Evolutionary conservation across 2,797 vertebrate species (phyloP).

Genomic region (Jordanella pulchra): DNA sequence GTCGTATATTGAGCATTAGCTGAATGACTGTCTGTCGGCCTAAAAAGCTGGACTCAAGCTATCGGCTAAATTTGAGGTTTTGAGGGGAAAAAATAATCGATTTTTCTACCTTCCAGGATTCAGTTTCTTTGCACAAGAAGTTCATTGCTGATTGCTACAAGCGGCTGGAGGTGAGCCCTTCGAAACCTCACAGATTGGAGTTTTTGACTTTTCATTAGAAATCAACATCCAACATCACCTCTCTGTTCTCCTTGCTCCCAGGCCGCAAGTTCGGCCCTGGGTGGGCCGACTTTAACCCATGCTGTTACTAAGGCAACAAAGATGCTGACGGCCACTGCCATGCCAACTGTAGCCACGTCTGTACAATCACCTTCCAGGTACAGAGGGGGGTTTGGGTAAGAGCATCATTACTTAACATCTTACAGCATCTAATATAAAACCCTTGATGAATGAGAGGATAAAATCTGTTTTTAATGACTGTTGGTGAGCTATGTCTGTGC

Average conservation of each 20-base stretch:
- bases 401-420: slow-evolving; percentile 53
- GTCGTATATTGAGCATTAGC: background rate
- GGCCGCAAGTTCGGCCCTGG: slow-evolving; percentile 96
- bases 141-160: slow-evolving; percentile 99
- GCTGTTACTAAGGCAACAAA: slow-evolving; percentile 98
- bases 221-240: background rate
- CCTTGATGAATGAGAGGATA: background rate
- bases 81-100: background rate
- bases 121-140: slow-evolving; percentile 98
- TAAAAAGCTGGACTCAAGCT: background rate
- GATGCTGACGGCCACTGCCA: slow-evolving; percentile 98
- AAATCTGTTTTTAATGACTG: background rate
- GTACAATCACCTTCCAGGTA: slow-evolving; percentile 99
- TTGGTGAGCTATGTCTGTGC: background rate
- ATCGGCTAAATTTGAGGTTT: background rate
- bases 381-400: slow-evolving; percentile 69
- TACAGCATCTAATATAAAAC: slow-evolving; percentile 1
- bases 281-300: slow-evolving; percentile 95
- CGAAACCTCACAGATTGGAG: background rate
- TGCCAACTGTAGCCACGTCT: slow-evolving; percentile 98
- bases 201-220: background rate
- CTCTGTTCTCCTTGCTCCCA: slow-evolving; percentile 32
- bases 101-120: slow-evolving; percentile 83
- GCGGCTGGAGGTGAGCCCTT: slow-evolving; percentile 88
- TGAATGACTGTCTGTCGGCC: background rate